Base-by-base conservation (phyloP, 2,888 invertebrate genomes). In the Ophioninae sp. region DNA sequence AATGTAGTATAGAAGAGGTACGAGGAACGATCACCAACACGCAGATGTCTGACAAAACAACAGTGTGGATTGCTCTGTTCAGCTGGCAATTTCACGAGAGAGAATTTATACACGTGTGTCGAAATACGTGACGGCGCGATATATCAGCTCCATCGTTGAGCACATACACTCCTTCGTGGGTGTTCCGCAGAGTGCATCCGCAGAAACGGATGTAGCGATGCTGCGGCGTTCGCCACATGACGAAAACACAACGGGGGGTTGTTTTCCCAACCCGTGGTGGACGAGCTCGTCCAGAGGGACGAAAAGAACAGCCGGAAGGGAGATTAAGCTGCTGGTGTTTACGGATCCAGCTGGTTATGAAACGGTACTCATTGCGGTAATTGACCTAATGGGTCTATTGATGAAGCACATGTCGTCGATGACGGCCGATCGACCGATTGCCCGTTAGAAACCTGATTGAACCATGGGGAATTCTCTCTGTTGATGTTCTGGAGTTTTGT, bases 141-240 rank as follows among this genome's bases (percentile, higher is more conserved):
- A 77, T 39, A 77, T 64, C 59, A 72, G 59, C 72, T 61, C 79
- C 72, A 83, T 75, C 63, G 56, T 77, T 58, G 17, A 13, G 7
- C 41, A 41, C 58, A 68, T 61, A 76, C 56, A 80, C 79, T 73
- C 17, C 39, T 41, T 44, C 58, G 58, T 77, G 72, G 69, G 51
- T 51, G 41, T 30, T 44, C 44, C 56, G 69, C 73, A 23, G 51
- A 74, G 51, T 78, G 69, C 69, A 83, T 83, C 80, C 83, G 73
- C 80, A 76, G 83, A 71, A 83, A 76, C 75, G 72, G 72, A 64
- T 73, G 75, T 63, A 76, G 63, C 68, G 76, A 41, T 73, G 83
- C 59, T 56, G 67, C 79, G 64, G 63, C 44, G 73, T 73, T 67
- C 72, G 58, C 69, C 63, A 59, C 63, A 51, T 30, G 58, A 51